Base-by-base conservation (phyloP, 2,113 vertebrate genomes). In the Pheucticus melanocephalus region DNA sequence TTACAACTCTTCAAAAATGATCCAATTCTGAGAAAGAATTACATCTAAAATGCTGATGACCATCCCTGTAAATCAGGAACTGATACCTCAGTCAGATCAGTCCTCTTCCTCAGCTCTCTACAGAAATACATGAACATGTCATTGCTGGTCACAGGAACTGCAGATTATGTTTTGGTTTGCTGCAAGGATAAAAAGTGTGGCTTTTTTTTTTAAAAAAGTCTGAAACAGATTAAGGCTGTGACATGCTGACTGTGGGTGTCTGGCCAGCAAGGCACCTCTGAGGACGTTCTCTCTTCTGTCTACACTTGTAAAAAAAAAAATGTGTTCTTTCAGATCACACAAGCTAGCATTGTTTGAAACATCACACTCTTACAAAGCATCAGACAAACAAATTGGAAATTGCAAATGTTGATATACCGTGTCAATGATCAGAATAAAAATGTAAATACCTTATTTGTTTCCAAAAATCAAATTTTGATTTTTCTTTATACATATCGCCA, bases 351-450 rank as follows among this genome's bases (percentile, higher is more conserved):
- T 8, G 64, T 65, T 82, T 76, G 53, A 90, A 82, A 92, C 21
- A 71, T 50, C 57, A 68, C 22, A 53, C 19, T 68, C 82, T 48
- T 22, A 54, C 47, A 84, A 81, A 81, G 33, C 23, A 77, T 48
- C 65, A 81, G 28, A 42, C 53, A 70, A 86, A 82, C 28, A 73
- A 77, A 54, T 4, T 39, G 39, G 54, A 88, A 92, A 66, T 39
- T 30, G 42, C 35, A 59, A 70, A 71, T 66, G 27, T 22, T 27
- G 47, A 54, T 0, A 2, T 17, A 53, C 11, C 0, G 1, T 2
- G 2, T 35, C n/a, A 81, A 39, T 1, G 6, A 63, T 27, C 37
- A 89, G 57, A 89, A 89, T 19, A 79, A 71, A 91, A 73, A 28
- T 20, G 19, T 56, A 82, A 84, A 82, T 56, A 73, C 3, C 2